A percentile compares a stretch with the other conserved stretches of the same genome.
Conservation (phyloP, 2,113 vertebrate species). For the Cryptotis parvus region DNA sequence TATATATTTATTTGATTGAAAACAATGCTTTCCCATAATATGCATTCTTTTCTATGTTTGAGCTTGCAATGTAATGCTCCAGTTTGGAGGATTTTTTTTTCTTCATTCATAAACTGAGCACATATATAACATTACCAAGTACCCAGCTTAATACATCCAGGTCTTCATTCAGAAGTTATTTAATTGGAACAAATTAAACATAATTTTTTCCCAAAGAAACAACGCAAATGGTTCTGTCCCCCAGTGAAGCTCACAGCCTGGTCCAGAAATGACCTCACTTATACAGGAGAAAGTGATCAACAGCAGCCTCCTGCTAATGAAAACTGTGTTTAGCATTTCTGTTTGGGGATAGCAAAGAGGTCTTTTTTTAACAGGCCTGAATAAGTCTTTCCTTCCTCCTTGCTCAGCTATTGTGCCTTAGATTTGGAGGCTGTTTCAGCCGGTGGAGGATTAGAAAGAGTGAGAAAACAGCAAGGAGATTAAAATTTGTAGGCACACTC, state of each 20-base stretch:
- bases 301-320: neutral
- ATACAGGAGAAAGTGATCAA: neutral
- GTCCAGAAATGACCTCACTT: neutral
- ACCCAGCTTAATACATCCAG: neutral
- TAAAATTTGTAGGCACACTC: no score
- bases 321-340: neutral
- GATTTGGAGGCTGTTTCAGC: neutral
- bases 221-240: neutral
- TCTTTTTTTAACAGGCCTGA: no score
- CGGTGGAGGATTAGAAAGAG: neutral
- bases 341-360: neutral
- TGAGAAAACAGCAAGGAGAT: neutral
- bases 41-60: neutral
- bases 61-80: neutral
- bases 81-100: neutral
- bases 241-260: neutral
- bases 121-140: neutral
- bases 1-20: neutral
- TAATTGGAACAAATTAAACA: constrained; percentile 16
- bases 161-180: constrained; percentile 48
- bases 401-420: no score
- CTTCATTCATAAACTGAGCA: constrained; percentile 9
- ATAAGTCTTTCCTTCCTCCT: neutral
- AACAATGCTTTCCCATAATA: neutral
- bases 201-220: neutral